Conservation (phyloP, 1,140 invertebrate genomes). For the Gryon sp. region DNA sequence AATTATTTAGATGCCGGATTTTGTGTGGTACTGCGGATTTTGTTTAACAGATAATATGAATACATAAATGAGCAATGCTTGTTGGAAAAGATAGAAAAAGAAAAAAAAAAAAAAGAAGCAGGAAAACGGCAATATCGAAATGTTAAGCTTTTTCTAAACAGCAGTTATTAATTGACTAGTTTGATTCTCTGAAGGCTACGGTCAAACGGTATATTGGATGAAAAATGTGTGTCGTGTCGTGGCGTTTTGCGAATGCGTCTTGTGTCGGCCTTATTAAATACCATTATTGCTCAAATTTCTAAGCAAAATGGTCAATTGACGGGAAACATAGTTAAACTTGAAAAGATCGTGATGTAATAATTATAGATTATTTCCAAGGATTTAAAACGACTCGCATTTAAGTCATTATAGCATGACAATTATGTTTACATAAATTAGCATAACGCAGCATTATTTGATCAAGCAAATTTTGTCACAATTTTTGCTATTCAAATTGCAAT, state of each 20-base stretch:
- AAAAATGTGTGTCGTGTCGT: too few species aligned
- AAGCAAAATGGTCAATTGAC: conserved; percentile 9
- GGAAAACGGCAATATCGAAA: conserved; percentile 16
- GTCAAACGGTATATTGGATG: not conserved
- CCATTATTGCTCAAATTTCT: conserved; percentile 49
- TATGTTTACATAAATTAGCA: conserved; percentile 64
- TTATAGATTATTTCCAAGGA: conserved; percentile 62
- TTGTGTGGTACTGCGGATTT: conserved; percentile 8
- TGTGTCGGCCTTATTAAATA: conserved; percentile 51
- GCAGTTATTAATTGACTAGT: conserved; percentile 39
- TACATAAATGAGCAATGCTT: too few species aligned
- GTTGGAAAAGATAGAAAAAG: too few species aligned
- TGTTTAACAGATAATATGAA: conserved; percentile 12
- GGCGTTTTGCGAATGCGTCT: not conserved
- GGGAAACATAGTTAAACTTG: conserved; percentile 26
- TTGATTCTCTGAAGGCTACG: conserved; percentile 26
- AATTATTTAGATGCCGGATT: conserved; percentile 39
- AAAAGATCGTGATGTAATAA: conserved; percentile 53
- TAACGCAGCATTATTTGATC: conserved; percentile 43
- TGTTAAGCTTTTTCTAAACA: conserved; percentile 3
- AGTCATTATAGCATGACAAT: conserved; percentile 61
- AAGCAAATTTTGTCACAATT: conserved; percentile 20
- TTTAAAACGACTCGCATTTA: conserved; percentile 49
- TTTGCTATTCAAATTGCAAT: too few species aligned
- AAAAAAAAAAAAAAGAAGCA: too few species aligned